phyloP scores from a whole-genome alignment of 2,888 invertebrate genomes.

The Xylophagus ater region DNA sequence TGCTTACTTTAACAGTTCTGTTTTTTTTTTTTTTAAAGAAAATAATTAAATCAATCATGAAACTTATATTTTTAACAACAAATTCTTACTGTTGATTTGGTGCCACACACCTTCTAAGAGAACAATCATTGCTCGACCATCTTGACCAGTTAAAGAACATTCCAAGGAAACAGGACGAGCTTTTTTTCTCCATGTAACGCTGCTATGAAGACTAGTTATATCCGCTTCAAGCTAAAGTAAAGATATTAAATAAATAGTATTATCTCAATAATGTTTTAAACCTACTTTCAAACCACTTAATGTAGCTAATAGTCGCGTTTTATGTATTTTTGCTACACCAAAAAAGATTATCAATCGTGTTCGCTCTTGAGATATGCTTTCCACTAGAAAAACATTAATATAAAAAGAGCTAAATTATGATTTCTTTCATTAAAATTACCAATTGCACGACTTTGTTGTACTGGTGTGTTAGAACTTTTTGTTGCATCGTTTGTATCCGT shows the following conservation, averaged over 20 bases:
- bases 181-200: conserved; percentile 81
- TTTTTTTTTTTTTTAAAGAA: conserved; percentile 13
- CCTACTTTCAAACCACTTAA: conserved; percentile 72
- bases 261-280: neutral
- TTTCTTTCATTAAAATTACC: no score
- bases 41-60: conserved; percentile 7
- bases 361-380: conserved; percentile 50
- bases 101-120: conserved; percentile 79
- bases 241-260: conserved; percentile 1
- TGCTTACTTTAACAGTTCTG: conserved; percentile 87
- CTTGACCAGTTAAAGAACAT: conserved; percentile 76
- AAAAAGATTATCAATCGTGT: conserved; percentile 74
- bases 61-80: neutral
- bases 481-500: conserved; percentile 59
- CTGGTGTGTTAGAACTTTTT: conserved; percentile 43
- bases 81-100: conserved; percentile 72
- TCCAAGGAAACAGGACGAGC: conserved; percentile 58
- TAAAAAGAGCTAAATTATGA: no score
- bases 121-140: conserved; percentile 85
- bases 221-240: conserved; percentile 64
- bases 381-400: no score
- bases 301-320: conserved; percentile 76
- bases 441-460: conserved; percentile 31
- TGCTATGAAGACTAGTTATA: conserved; percentile 82
- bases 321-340: conserved; percentile 76